Evolutionary conservation across 2,797 vertebrate species (phyloP).

Genomic region (Petrocephalus schoutedeni): DNA sequence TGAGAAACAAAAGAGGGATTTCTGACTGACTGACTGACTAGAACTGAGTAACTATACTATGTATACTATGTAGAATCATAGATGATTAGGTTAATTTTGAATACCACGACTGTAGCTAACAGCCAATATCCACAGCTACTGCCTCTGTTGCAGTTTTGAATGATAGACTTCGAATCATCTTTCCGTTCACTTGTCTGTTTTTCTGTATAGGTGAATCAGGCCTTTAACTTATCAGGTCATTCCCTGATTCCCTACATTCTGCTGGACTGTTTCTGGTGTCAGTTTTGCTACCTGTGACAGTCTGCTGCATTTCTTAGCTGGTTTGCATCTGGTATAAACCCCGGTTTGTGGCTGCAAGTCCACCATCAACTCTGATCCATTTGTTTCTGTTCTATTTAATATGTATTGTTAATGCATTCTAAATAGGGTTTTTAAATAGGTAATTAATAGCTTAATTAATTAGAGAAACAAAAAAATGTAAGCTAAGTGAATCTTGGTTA

Average conservation of each 20-base stretch:
- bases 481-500: neutral
- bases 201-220: neutral
- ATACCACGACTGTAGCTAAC: no score
- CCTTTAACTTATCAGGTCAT: neutral
- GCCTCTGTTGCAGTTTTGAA: neutral
- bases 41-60: no score
- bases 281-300: neutral
- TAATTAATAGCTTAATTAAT: neutral
- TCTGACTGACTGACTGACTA: no score
- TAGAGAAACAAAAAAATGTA: neutral
- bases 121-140: neutral
- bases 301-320: neutral
- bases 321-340: no score
- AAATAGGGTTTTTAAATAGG: no score
- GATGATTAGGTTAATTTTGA: no score
- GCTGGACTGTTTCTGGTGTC: neutral
- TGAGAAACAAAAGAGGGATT: no score
- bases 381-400: neutral
- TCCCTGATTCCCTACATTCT: neutral
- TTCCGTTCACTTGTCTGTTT: neutral
- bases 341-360: neutral
- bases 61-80: no score
- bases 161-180: neutral
- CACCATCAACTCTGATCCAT: neutral
- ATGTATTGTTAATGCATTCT: neutral